Evolutionary conservation across 2,888 invertebrate species (phyloP), one percentile per base, ranked within the genome.

Genomic region (Chaitophorus viminalis): DNA sequence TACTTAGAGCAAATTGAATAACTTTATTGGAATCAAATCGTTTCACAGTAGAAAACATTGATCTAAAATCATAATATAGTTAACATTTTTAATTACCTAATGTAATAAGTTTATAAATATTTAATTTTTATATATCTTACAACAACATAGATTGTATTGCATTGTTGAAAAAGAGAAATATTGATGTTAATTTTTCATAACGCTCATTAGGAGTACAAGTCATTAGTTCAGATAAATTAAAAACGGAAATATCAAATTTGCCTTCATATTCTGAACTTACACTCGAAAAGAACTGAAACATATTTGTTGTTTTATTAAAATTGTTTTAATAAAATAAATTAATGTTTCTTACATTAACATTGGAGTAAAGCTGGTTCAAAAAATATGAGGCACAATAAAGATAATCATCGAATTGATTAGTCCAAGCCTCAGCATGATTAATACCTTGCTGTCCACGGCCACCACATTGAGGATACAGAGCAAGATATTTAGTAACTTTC

Each of bases 121-220:
- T 60, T 3, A 25, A 6, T 60, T 60, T 60, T 60, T 21, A 60
- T 36, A 60, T 29, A 14, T 88, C 87, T 83, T 88, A 89, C 89
- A 89, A 36, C 2, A 89, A 65, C 89, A 89, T 89, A 14, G 89
- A 60, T 52, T 89, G 88, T 18, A 89, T 78, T 29, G 88, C 78
- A 18, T 54, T 74, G 25, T 74, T 79, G 4, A 89, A 72, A 65
- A 89, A 82, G 21, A 65, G 21, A 72, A 88, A 89, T n/a, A 75
- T 5, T 74, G 78, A 78, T 54, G 79, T 68, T 74, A 88, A 87
- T 54, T 83, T 77, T 75, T 88, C 78, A 79, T 88, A 89, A 39
- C 88, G 86, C 39, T 87, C 79, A 65, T 87, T 87, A 31, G 87
- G 87, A 60, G 87, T 46, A 0, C 11, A 46, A 46, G 46, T 74